Base-by-base conservation (phyloP, 1,140 invertebrate species). In the Atta cephalotes region DNA sequence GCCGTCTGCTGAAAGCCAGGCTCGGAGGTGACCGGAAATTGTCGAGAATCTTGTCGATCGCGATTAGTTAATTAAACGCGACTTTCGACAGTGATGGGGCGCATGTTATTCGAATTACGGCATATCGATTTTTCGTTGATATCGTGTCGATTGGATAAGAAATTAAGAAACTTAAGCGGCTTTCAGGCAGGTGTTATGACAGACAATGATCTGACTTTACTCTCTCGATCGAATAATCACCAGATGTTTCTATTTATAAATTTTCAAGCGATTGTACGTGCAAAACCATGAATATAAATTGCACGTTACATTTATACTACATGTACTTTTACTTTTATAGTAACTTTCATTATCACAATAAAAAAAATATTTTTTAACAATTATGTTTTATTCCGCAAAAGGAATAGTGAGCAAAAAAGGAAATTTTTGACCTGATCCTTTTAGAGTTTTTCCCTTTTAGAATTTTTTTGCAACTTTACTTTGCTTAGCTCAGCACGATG, bases 51-150 rank as follows among this genome's bases (percentile, higher is more conserved):
- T 49, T 39, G 31, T 70, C 70, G 70, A 72, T 74, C 70, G 53
- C 66, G 18, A 25, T 82, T 49, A 74, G 39, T 60, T 74, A 60
- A 82, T 82, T 72, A 82, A 82, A 74, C 28, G 28, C 16, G 79
- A 71, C 53, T 72, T 45, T 45, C 66, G 28, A 81, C 49, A 56
- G 14, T 31, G 51, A 70, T 18, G 45, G 3, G n/a, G 28, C 18
- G 35, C n/a, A 60, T 7, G 58, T 58, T 25, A 39, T 14, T 49
- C 45, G 18, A 68, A 53, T 66, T 53, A 25, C 18, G n/a, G 25
- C 45, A 7, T 28, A 70, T 70, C 49, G 45, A 70, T 56, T 70
- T 80, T 70, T 80, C 49, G 12, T 25, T 45, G 14, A 78, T 62
- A 18, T 7, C 51, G 28, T 25, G 74, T 45, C 21, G 18, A 80